Evolutionary conservation across 2,888 invertebrate species (phyloP).

Genomic region (Nephrotoma appendiculata): DNA sequence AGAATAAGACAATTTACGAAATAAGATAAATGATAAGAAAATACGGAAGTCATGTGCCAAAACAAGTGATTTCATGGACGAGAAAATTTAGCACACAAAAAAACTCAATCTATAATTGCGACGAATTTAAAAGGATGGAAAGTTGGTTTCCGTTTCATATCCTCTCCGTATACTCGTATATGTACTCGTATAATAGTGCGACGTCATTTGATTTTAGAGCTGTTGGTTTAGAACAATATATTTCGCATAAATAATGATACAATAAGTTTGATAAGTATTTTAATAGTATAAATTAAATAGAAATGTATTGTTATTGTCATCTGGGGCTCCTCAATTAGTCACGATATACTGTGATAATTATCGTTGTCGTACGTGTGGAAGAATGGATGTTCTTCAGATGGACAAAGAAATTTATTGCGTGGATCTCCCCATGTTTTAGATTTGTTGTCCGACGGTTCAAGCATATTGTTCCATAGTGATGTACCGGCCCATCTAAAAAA

Average conservation of each 20-base stretch:
- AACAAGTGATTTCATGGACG: slow-evolving; percentile 5
- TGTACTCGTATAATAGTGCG: not conserved
- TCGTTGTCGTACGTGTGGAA: slow-evolving; percentile 25
- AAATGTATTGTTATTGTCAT: slow-evolving; percentile 1
- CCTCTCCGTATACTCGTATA: no score
- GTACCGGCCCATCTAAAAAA: slow-evolving; percentile 27
- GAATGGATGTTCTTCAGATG: slow-evolving; percentile 34
- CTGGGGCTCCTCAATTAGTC: not conserved
- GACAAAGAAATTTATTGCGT: slow-evolving; percentile 33
- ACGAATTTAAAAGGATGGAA: not conserved
- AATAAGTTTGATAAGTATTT: not conserved
- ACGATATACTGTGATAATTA: not conserved
- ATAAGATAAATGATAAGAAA: not conserved
- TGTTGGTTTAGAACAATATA: not conserved
- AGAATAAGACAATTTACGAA: not conserved
- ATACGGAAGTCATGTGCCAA: slow-evolving; percentile 4
- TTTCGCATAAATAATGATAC: not conserved
- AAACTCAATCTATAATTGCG: not conserved
- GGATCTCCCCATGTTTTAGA: slow-evolving; percentile 23
- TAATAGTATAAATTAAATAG: not conserved
- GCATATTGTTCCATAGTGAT: slow-evolving; percentile 39
- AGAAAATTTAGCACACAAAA: not conserved
- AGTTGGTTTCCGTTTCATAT: not conserved
- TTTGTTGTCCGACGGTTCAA: slow-evolving; percentile 36
- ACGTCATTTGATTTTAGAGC: not conserved